These are phyloP conservation scores for Idaea dimidiata DNA, from an alignment of 2,888 invertebrate species.

Conservation along the genomic window DNA sequence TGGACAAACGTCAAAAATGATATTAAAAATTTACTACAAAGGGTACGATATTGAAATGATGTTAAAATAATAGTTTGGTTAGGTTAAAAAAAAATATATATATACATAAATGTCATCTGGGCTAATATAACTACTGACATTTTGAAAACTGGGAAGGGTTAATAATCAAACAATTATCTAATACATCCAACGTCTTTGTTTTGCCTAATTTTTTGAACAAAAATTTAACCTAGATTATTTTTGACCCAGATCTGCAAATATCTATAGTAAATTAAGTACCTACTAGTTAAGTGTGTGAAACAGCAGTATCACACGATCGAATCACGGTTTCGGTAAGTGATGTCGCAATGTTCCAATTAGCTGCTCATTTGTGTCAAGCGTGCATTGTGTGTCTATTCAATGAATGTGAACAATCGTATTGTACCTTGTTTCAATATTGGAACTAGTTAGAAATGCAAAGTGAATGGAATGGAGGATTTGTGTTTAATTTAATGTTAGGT, in stretches of 20 bases:
- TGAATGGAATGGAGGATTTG: constrained; percentile 6
- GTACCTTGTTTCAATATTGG: constrained; percentile 41
- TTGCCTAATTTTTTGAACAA: too few relatives aligned
- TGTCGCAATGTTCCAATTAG: constrained; percentile 78
- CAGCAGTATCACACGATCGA: constrained; percentile 48
- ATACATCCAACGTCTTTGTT: too few relatives aligned
- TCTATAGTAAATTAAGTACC: constrained; percentile 28
- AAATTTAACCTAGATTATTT: too few relatives aligned
- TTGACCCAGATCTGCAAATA: background rate
- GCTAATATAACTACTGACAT: too few relatives aligned
- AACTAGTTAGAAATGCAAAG: constrained; percentile 35
- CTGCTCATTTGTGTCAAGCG: constrained; percentile 74
- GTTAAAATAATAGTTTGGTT: too few relatives aligned
- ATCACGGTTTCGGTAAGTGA: constrained; percentile 59
- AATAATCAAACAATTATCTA: too few relatives aligned
- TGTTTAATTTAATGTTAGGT: constrained; percentile 4
- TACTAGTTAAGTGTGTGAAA: constrained; percentile 41
- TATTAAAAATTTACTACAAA: too few relatives aligned
- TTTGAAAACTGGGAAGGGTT: too few relatives aligned
- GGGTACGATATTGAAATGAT: too few relatives aligned
- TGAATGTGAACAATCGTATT: constrained; percentile 65
- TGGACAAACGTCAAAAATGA: too few relatives aligned
- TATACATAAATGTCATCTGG: too few relatives aligned
- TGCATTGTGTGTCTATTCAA: constrained; percentile 70
- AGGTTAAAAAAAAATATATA: too few relatives aligned